These are phyloP conservation scores for Heteropelma amictum DNA, from an alignment of 2,888 invertebrate genomes.

Conservation along the genomic window DNA sequence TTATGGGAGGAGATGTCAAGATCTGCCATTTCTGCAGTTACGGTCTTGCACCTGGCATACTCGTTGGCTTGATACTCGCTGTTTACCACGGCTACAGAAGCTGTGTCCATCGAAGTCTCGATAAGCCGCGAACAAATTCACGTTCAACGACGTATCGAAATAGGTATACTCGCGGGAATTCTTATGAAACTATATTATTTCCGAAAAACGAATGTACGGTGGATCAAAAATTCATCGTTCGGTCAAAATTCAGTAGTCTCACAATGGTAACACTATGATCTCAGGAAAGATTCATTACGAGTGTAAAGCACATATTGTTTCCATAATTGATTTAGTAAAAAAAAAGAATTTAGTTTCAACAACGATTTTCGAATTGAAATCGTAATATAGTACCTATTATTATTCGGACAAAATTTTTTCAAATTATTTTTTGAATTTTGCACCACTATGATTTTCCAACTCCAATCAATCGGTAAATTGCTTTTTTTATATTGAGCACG, in stretches of 20 bases:
- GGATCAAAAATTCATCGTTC: too few relatives aligned
- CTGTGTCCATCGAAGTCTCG: conserved; percentile 65
- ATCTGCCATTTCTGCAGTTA: conserved; percentile 74
- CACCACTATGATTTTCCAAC: neutral
- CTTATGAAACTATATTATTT: neutral
- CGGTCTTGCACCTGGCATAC: conserved; percentile 66
- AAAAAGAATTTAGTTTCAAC: too few relatives aligned
- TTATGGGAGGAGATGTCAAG: conserved; percentile 75
- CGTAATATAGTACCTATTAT: too few relatives aligned
- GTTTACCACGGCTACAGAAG: conserved; percentile 75
- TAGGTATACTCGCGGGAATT: conserved; percentile 57
- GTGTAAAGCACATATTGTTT: too few relatives aligned
- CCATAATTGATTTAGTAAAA: too few relatives aligned
- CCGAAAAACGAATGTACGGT: too few relatives aligned
- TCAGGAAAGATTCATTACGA: too few relatives aligned
- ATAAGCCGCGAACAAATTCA: conserved; percentile 58
- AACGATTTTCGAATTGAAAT: too few relatives aligned
- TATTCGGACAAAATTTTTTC: too few relatives aligned
- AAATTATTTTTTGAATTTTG: neutral
- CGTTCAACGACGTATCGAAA: conserved; percentile 46
- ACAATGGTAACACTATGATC: too few relatives aligned
- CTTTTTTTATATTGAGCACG: neutral
- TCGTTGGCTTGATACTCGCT: conserved; percentile 67
- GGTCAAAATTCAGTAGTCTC: too few relatives aligned
- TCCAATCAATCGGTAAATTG: neutral